Evolutionary conservation across 2,888 invertebrate species (phyloP), one percentile per base, ranked within the genome.

Genomic region (Pilophorus perplexus): DNA sequence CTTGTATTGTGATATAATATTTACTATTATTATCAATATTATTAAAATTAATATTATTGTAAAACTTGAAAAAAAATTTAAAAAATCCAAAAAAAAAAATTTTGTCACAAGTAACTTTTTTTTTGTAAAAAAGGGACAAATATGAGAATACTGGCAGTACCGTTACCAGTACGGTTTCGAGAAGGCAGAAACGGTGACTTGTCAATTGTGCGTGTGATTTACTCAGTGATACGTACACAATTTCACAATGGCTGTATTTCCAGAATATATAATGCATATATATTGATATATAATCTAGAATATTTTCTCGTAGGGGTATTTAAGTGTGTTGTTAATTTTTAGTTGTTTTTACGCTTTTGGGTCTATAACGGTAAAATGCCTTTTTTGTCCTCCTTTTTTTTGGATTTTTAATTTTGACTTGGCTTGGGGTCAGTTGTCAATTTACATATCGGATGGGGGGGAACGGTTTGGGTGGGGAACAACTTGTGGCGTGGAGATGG

Each of bases 261-360:
- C 55, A 60, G 68, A 66, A 67, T 69, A 67, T 85, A 68, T 67
- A 66, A 66, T 69, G 64, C 46, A 69, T 55, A 69, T 67, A 65
- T 64, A 67, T 67, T 57, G 62, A 46, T 62, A 62, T 46, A 68
- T 68, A 66, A 62, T 68, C 64, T 68, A 68, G 66, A 54, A 57
- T 68, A 68, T 68, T 68, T 68, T 68, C 66, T n/a, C 46, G 69
- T 69, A 67, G 69, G 44, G 14, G 27, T 44, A 12, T n/a, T 22
- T 67, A 67, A 69, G 69, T 67, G 69, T 60, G 62, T 69, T 69
- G 46, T 28, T 28, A 52, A 42, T 48, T 62, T 59, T 55, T 62
- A 62, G 62, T 62, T 62, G 20, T 44, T 33, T 22, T 54, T 66
- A 55, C 46, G 54, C 46, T 66, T n/a, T n/a, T 54, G 44, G 54